These are phyloP conservation scores for Urocynchramus pylzowi DNA, from an alignment of 2,113 vertebrate genomes.

Conservation along the genomic window DNA sequence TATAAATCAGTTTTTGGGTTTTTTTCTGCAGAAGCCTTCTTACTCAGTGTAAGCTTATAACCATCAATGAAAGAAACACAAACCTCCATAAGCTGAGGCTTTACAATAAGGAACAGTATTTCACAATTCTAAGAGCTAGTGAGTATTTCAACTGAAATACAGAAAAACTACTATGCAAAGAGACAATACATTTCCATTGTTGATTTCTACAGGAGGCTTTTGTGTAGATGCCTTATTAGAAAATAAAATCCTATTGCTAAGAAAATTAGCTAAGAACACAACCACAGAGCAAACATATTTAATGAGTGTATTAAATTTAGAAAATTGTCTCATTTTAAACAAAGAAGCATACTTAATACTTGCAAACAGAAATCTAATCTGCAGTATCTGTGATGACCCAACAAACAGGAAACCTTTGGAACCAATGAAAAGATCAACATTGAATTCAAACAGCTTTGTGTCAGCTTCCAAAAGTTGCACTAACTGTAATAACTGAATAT, in stretches of 20 bases:
- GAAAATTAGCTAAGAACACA: slow-evolving; percentile 39
- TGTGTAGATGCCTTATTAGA: not conserved
- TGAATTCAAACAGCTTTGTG: not conserved
- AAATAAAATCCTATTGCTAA: slow-evolving; percentile 31
- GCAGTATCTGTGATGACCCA: not conserved
- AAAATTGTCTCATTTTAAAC: slow-evolving; percentile 29
- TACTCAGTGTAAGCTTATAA: not conserved
- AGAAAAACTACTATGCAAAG: slow-evolving; percentile 9
- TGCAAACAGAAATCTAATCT: not conserved
- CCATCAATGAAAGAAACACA: not conserved
- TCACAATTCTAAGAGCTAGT: not conserved
- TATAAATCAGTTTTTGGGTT: not conserved
- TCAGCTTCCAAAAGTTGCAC: not conserved
- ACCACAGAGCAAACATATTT: not conserved
- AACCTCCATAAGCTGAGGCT: not conserved
- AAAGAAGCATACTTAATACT: not conserved
- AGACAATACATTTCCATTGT: not conserved
- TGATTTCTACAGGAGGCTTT: slow-evolving; percentile 12
- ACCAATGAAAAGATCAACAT: not conserved
- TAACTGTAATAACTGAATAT: not conserved
- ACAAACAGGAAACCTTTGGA: not conserved
- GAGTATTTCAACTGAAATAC: not conserved
- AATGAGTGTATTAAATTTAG: not conserved
- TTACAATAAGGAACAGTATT: not conserved
- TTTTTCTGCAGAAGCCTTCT: not conserved